Evolutionary conservation across 92 coral and sea anemone species (phyloP).

Genomic region (Anthopleura xanthogrammica): DNA sequence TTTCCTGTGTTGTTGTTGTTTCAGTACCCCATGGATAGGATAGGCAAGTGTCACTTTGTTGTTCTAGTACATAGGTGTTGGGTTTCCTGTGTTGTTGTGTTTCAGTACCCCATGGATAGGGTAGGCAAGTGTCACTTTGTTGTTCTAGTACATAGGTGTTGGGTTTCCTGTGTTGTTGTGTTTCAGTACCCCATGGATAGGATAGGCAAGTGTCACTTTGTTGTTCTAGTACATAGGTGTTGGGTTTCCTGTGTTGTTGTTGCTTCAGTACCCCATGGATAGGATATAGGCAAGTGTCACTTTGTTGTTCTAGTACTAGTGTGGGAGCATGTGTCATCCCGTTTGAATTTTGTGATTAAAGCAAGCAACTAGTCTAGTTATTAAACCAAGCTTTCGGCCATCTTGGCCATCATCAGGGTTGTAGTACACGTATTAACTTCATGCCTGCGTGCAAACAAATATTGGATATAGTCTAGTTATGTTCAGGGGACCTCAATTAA

Average conservation of each 20-base stretch:
- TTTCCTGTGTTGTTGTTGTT: background rate
- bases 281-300: conserved; percentile 61
- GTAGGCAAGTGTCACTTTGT: conserved; percentile 65
- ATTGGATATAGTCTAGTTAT: too few relatives aligned
- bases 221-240: background rate
- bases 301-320: conserved; percentile 19
- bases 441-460: too few relatives aligned
- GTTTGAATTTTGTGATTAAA: too few relatives aligned
- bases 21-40: conserved; percentile 74
- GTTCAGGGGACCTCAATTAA: too few relatives aligned
- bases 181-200: background rate
- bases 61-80: background rate
- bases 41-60: conserved; percentile 63
- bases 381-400: too few relatives aligned
- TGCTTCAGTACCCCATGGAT: conserved; percentile 70
- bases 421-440: too few relatives aligned
- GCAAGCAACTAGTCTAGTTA: too few relatives aligned
- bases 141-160: background rate
- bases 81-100: background rate
- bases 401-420: too few relatives aligned
- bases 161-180: background rate
- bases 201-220: background rate
- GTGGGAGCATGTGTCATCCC: too few relatives aligned
- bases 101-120: conserved; percentile 75
- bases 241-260: background rate